Conservation (phyloP, 2,888 invertebrate genomes). For the Xanthia togata region DNA sequence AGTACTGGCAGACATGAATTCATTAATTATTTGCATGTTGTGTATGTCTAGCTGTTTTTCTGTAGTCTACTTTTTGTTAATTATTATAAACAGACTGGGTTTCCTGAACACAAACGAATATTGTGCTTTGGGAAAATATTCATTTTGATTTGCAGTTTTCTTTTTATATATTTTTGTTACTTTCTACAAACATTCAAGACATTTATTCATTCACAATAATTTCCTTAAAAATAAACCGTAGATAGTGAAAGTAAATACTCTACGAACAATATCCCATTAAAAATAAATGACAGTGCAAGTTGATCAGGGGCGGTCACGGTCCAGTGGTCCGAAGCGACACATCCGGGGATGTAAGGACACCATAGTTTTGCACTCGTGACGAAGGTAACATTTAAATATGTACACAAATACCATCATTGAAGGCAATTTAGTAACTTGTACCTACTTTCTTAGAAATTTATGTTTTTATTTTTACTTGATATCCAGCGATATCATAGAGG, state of each 20-base stretch:
- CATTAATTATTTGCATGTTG: constrained; percentile 48
- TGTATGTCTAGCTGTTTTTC: constrained; percentile 50
- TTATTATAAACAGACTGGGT: constrained; percentile 45
- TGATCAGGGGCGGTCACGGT: constrained; percentile 77
- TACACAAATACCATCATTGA: neutral
- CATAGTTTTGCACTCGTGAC: constrained; percentile 19
- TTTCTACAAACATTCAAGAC: neutral
- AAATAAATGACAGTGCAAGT: constrained; percentile 70
- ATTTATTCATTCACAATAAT: neutral
- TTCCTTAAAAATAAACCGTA: neutral
- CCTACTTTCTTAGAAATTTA: no score
- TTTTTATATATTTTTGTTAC: no score
- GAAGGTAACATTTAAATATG: neutral
- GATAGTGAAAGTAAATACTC: constrained; percentile 14
- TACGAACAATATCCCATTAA: constrained; percentile 67
- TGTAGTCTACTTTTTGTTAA: constrained; percentile 54
- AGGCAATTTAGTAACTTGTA: neutral
- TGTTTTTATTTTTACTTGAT: neutral
- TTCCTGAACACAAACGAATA: constrained; percentile 14
- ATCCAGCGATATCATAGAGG: neutral
- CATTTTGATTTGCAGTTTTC: neutral
- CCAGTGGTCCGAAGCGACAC: constrained; percentile 75
- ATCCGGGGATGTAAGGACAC: constrained; percentile 75
- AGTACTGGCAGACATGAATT: constrained; percentile 37
- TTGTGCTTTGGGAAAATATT: neutral